phyloP scores from a whole-genome alignment of 2,113 vertebrate species.

The Colius striatus region DNA sequence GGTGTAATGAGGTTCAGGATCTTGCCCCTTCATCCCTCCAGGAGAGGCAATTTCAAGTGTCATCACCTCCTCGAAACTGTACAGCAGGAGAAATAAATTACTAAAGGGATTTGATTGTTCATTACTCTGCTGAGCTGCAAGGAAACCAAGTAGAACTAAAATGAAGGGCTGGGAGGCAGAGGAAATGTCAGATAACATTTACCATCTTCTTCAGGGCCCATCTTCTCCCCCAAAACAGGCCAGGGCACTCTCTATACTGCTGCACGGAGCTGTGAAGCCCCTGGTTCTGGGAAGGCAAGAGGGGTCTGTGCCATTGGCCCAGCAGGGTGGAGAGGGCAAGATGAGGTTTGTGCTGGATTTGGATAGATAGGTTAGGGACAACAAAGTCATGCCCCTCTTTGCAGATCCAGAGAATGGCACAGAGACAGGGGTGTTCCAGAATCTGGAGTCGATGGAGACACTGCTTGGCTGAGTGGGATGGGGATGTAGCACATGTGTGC shows the following conservation, averaged over 20 bases:
- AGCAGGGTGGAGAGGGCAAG: fast-evolving
- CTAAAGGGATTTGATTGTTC: constrained; percentile 62
- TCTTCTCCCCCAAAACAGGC: background rate
- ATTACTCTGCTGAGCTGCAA: constrained; percentile 52
- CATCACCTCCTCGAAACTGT: constrained; percentile 35
- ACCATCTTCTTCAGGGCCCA: background rate
- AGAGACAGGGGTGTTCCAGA: background rate
- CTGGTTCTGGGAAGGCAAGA: background rate
- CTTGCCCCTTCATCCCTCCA: constrained; percentile 24
- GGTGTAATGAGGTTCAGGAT: constrained; percentile 20
- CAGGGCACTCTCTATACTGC: background rate
- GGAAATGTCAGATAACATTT: background rate
- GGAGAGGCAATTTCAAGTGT: constrained; percentile 63
- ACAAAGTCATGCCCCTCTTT: background rate
- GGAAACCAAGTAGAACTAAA: constrained; percentile 65
- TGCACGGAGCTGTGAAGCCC: background rate
- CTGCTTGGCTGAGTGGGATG: background rate
- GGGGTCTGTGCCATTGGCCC: background rate
- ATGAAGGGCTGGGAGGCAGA: constrained; percentile 47
- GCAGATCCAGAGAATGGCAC: background rate
- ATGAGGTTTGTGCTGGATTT: background rate
- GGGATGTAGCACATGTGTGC: background rate
- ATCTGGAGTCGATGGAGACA: background rate
- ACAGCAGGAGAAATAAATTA: constrained; percentile 63
- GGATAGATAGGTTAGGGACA: background rate